Conservation (phyloP, 2,888 invertebrate genomes). For the Drosophila falleni region DNA sequence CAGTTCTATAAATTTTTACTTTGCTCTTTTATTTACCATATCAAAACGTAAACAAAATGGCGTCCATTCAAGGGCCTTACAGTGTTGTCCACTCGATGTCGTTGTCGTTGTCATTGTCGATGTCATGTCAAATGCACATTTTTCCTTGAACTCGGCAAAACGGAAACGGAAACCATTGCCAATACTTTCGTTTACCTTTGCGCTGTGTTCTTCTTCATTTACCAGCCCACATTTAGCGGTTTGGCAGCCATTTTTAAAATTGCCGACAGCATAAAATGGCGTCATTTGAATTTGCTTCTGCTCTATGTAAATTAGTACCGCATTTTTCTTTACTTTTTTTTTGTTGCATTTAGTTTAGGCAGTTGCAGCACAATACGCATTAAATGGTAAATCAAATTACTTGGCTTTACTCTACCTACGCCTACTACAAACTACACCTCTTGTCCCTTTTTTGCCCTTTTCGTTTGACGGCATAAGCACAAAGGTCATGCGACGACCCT, state of each 20-base stretch:
- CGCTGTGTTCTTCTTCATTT: constrained; percentile 8
- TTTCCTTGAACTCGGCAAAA: constrained; percentile 62
- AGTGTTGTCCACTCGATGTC: constrained; percentile 7
- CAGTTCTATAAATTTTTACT: neutral
- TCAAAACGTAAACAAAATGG: constrained; percentile 16
- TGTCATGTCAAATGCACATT: constrained; percentile 59
- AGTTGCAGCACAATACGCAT: constrained; percentile 21
- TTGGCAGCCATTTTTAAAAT: constrained; percentile 49
- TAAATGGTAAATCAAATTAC: constrained; percentile 7
- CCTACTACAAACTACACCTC: neutral
- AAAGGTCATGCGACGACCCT: constrained; percentile 79
- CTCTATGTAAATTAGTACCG: constrained; percentile 53
- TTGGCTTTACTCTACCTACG: neutral
- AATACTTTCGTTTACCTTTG: constrained; percentile 63
- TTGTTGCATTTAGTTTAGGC: constrained; percentile 19
- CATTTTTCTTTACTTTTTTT: constrained; percentile 28
- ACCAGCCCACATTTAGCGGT: neutral
- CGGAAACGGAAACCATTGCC: constrained; percentile 71
- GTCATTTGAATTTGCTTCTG: constrained; percentile 21
- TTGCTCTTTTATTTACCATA: neutral
- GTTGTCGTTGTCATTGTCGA: constrained; percentile 5
- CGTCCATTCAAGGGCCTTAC: constrained; percentile 3
- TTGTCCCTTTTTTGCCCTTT: neutral
- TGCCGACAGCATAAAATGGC: constrained; percentile 49
- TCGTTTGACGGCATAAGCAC: constrained; percentile 48